Percentiles rank a stretch among this genome's conserved stretches.
These are phyloP conservation scores for Embiotoca jacksoni DNA, from an alignment of 2,113 vertebrate species.

Conservation along the genomic window DNA sequence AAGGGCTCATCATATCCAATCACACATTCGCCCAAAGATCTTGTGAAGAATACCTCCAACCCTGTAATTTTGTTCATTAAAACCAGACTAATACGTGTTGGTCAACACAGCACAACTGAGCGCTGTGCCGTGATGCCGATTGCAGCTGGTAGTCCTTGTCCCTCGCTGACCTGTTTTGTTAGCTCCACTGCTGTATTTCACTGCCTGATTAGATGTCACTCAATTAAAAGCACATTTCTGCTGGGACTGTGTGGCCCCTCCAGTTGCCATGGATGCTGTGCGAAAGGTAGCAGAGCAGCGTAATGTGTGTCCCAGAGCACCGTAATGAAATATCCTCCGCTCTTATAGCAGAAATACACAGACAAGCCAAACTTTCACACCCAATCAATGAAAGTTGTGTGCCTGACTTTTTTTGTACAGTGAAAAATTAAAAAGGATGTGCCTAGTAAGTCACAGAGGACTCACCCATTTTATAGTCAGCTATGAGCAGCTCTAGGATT, in stretches of 20 bases:
- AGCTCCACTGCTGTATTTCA: conserved; percentile 79
- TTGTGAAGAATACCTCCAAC: conserved; percentile 64
- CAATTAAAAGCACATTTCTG: conserved; percentile 86
- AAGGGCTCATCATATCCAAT: conserved; percentile 79
- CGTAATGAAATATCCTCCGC: conserved; percentile 80
- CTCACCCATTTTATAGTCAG: conserved; percentile 82
- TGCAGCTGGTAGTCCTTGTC: conserved; percentile 67
- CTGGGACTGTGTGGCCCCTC: conserved; percentile 67
- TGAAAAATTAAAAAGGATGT: conserved; percentile 85
- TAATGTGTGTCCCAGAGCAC: conserved; percentile 74
- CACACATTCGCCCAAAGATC: conserved; percentile 70
- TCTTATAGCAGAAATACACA: conserved; percentile 67
- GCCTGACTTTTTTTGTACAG: conserved; percentile 62
- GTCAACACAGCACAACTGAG: conserved; percentile 36
- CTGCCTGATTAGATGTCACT: conserved; percentile 84
- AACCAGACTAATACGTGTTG: conserved; percentile 42
- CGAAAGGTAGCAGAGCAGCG: conserved; percentile 69
- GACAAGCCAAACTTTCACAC: conserved; percentile 81
- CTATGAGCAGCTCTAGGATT: conserved; percentile 84
- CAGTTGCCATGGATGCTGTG: conserved; percentile 81
- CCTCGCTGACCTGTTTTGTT: conserved; percentile 78
- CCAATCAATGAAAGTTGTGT: conserved; percentile 82
- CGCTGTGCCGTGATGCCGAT: conserved; percentile 15
- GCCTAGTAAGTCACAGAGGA: conserved; percentile 83
- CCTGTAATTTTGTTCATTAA: conserved; percentile 69